Conservation (phyloP, 2,797 vertebrate species). For the Morus bassanus region DNA sequence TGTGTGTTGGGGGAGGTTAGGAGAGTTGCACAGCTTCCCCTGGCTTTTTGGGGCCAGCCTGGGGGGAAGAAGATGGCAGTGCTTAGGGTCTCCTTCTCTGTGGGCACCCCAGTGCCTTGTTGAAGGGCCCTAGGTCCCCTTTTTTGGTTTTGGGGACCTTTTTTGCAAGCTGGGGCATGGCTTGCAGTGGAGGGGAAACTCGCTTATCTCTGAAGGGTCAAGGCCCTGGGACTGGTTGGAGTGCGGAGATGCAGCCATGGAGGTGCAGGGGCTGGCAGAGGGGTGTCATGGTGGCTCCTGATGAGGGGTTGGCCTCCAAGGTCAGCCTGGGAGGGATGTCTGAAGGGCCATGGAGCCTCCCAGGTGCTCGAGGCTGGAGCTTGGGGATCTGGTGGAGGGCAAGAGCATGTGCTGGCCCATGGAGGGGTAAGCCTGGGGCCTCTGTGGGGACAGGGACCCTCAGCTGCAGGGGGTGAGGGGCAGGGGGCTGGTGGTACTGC, state of each 20-base stretch:
- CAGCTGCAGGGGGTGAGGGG: rapidly evolving
- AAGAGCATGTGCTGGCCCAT: rapidly evolving
- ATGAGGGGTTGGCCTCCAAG: rapidly evolving
- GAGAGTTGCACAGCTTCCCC: neutral
- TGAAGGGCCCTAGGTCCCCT: neutral
- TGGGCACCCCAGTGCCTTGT: neutral
- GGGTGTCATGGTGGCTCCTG: rapidly evolving
- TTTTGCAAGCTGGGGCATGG: neutral
- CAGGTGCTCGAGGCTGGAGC: neutral
- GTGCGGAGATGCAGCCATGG: neutral
- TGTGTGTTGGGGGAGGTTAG: too few relatives aligned
- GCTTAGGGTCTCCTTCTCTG: neutral
- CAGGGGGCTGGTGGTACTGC: neutral
- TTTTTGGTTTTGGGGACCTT: neutral
- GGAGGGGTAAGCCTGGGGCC: neutral
- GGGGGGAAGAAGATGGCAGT: neutral
- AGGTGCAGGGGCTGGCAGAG: neutral
- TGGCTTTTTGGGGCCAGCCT: neutral
- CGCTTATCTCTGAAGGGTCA: neutral
- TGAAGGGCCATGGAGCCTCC: neutral
- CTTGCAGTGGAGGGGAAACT: neutral
- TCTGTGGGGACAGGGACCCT: neutral
- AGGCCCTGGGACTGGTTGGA: neutral
- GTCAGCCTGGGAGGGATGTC: neutral
- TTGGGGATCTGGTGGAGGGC: neutral